Evolutionary conservation across 2,797 vertebrate species (phyloP).

Genomic region (Sebastes nivosus): DNA sequence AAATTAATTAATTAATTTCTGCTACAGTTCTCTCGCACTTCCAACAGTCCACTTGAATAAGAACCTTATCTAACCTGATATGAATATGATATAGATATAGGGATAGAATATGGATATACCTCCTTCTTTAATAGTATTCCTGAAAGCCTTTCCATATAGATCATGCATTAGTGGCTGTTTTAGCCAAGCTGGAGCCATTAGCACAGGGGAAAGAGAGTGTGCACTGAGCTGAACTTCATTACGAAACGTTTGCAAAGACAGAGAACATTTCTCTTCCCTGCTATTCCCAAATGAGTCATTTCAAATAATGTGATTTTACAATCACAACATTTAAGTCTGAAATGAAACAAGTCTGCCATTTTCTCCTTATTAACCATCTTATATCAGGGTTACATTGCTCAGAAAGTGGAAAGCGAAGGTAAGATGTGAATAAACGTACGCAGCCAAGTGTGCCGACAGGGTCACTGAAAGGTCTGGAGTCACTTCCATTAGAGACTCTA

Average conservation of each 20-base stretch:
- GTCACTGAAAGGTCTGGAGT: constrained; percentile 31
- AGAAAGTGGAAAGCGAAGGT: background rate
- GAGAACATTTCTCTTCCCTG: background rate
- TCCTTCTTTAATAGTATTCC: background rate
- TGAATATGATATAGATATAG: no score
- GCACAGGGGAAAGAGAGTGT: background rate
- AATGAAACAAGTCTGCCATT: background rate
- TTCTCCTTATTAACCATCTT: background rate
- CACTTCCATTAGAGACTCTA: constrained; percentile 17
- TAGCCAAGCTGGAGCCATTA: background rate
- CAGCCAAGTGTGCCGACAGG: background rate
- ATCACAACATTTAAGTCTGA: background rate
- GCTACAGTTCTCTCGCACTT: background rate
- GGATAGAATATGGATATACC: background rate
- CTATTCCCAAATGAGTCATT: background rate
- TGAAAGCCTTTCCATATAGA: background rate
- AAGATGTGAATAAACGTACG: background rate
- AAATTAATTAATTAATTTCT: background rate
- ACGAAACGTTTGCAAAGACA: background rate
- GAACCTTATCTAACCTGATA: background rate
- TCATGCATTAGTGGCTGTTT: constrained; percentile 1
- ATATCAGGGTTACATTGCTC: background rate
- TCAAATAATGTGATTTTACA: background rate
- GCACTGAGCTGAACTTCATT: background rate
- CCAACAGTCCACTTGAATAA: background rate